These are phyloP conservation scores for Eutolmus rufibarbis DNA, from an alignment of 2,888 invertebrate genomes.

Conservation along the genomic window DNA sequence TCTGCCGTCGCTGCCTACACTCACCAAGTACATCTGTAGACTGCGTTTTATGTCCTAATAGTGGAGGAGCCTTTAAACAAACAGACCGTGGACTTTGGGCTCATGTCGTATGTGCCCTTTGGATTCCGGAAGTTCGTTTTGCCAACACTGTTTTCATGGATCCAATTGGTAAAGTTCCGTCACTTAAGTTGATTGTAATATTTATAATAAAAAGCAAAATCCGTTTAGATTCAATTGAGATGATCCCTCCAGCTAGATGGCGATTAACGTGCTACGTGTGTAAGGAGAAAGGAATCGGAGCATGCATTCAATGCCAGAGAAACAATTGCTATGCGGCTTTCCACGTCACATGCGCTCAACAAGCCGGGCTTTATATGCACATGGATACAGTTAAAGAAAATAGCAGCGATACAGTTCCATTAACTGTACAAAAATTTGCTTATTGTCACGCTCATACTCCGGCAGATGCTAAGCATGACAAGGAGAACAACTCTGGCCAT, in stretches of 20 bases:
- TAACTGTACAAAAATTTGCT: slow-evolving; percentile 92
- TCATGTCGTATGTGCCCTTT: slow-evolving; percentile 97
- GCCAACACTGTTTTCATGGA: slow-evolving; percentile 98
- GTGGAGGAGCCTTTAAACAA: slow-evolving; percentile 98
- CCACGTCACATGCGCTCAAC: slow-evolving; percentile 99
- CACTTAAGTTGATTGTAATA: background rate
- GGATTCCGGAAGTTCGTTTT: slow-evolving; percentile 98
- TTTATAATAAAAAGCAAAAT: background rate
- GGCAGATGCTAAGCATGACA: slow-evolving; percentile 62
- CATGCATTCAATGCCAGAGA: slow-evolving; percentile 98
- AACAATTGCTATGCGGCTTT: slow-evolving; percentile 97
- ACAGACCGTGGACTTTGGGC: slow-evolving; percentile 96
- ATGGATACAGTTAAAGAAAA: slow-evolving; percentile 85
- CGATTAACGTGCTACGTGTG: slow-evolving; percentile 97
- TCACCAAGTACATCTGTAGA: slow-evolving; percentile 95
- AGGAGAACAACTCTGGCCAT: slow-evolving; percentile 66
- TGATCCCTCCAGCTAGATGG: slow-evolving; percentile 95
- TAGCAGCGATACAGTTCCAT: slow-evolving; percentile 73
- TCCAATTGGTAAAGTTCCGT: slow-evolving; percentile 75
- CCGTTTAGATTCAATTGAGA: slow-evolving; percentile 85
- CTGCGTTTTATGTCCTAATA: slow-evolving; percentile 97
- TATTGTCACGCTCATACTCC: slow-evolving; percentile 92
- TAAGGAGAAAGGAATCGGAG: slow-evolving; percentile 89
- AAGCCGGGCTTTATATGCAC: slow-evolving; percentile 91
- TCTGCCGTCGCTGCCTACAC: slow-evolving; percentile 93